Conservation (phyloP, 2,113 vertebrate genomes). For the Trinectes maculatus region DNA sequence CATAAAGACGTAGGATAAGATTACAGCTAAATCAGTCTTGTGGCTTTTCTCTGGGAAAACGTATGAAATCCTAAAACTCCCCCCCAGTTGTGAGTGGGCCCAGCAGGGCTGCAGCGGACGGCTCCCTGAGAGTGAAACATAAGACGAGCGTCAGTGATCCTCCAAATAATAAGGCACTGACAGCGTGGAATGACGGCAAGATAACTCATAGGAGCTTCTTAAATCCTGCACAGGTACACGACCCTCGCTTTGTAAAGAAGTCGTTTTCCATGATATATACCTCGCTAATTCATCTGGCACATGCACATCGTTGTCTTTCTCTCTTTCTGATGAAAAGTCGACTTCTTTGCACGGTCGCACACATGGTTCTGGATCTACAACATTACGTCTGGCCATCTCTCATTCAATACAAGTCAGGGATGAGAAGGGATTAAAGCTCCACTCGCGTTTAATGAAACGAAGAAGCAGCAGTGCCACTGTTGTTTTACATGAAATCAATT, state of each 20-base stretch:
- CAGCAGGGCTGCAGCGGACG: conserved; percentile 75
- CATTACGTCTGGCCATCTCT: conserved; percentile 62
- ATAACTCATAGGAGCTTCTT: conserved; percentile 91
- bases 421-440: conserved; percentile 54
- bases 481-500: conserved; percentile 88
- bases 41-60: conserved; percentile 82
- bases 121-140: conserved; percentile 85
- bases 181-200: conserved; percentile 92
- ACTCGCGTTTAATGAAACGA: conserved; percentile 89
- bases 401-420: conserved; percentile 42
- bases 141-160: conserved; percentile 90
- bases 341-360: conserved; percentile 85
- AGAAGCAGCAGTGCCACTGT: conserved; percentile 76
- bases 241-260: conserved; percentile 90
- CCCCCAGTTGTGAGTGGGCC: conserved; percentile 77
- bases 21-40: conserved; percentile 84
- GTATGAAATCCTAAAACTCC: conserved; percentile 83
- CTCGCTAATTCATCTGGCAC: conserved; percentile 92
- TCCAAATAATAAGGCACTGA: conserved; percentile 92
- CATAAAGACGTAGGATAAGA: conserved; percentile 84
- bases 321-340: conserved; percentile 85
- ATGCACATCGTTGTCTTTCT: conserved; percentile 57
- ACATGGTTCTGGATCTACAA: conserved; percentile 90
- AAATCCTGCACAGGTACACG: conserved; percentile 88
- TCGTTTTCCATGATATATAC: conserved; percentile 85